A percentile compares a stretch with the other conserved stretches of the same genome.
Evolutionary conservation across 2,888 invertebrate species (phyloP).

Genomic region (Eledona agricola): DNA sequence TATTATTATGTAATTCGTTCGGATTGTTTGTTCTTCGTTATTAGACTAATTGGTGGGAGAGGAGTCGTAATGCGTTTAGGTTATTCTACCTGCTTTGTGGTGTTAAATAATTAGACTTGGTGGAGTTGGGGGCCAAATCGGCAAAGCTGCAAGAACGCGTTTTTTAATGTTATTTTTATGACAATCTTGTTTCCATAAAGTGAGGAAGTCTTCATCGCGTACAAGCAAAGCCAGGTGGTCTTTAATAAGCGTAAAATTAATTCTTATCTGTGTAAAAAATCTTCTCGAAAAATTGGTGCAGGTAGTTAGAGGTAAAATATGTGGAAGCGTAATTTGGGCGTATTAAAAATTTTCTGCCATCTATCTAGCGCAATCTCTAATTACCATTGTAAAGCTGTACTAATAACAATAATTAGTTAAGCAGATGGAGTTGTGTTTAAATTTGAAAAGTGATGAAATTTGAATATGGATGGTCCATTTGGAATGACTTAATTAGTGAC

Average conservation of each 20-base stretch:
- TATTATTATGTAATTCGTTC: too few species aligned
- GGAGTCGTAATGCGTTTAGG: too few species aligned
- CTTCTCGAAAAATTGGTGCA: constrained; percentile 25
- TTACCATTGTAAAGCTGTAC: constrained; percentile 8
- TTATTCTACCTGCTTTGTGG: too few species aligned
- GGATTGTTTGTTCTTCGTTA: too few species aligned
- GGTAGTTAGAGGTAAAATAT: constrained; percentile 24
- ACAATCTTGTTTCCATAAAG: constrained; percentile 6
- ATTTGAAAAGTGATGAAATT: constrained; percentile 2
- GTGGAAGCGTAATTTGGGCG: constrained; percentile 20
- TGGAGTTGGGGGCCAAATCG: too few species aligned
- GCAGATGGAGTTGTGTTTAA: constrained; percentile 2
- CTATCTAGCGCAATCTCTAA: constrained; percentile 14
- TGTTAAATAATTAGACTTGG: too few species aligned
- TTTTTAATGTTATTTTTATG: too few species aligned
- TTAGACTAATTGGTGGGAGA: too few species aligned
- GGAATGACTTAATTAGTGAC: too few species aligned
- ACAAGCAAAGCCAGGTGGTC: constrained; percentile 25
- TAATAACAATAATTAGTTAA: constrained; percentile 9
- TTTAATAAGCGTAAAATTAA: constrained; percentile 33
- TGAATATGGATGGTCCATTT: too few species aligned
- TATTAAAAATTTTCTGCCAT: constrained; percentile 29
- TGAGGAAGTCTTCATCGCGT: constrained; percentile 3
- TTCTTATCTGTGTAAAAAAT: constrained; percentile 22
- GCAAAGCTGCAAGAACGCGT: too few species aligned